Evolutionary conservation across 2,888 invertebrate species (phyloP).

Genomic region (Philopedon plagiatum): DNA sequence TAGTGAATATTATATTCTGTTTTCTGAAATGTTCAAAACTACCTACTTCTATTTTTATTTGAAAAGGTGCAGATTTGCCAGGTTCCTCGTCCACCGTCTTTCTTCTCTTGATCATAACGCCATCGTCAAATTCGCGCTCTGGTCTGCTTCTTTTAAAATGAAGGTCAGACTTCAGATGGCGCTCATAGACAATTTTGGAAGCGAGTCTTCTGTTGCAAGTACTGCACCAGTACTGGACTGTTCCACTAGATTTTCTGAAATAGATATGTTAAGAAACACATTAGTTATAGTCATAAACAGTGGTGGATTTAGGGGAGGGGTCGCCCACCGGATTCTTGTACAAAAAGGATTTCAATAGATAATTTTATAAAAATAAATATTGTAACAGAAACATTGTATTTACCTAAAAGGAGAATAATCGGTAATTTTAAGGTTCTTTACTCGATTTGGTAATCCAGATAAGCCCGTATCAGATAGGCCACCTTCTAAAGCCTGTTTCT

Average conservation of each 20-base stretch:
- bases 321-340: too few relatives aligned
- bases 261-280: not conserved
- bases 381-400: constrained; percentile 16
- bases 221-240: constrained; percentile 83
- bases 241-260: constrained; percentile 57
- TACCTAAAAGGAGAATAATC: constrained; percentile 60
- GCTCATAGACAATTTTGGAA: constrained; percentile 81
- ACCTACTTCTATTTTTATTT: constrained; percentile 13
- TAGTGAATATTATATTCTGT: not conserved
- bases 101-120: constrained; percentile 53
- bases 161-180: constrained; percentile 82
- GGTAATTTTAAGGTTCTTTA: constrained; percentile 20
- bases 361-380: too few relatives aligned
- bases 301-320: too few relatives aligned
- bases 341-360: too few relatives aligned
- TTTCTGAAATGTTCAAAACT: too few relatives aligned
- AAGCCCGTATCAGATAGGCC: not conserved
- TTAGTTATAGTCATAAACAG: constrained; percentile 6
- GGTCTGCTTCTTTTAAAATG: constrained; percentile 78
- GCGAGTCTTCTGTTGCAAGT: constrained; percentile 84
- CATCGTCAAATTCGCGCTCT: constrained; percentile 78
- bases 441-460: constrained; percentile 23
- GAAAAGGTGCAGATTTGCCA: constrained; percentile 8
- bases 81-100: constrained; percentile 55
- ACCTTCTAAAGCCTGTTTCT: not conserved